Conservation (phyloP, 2,797 vertebrate genomes). For the Luscinia megarhynchos region DNA sequence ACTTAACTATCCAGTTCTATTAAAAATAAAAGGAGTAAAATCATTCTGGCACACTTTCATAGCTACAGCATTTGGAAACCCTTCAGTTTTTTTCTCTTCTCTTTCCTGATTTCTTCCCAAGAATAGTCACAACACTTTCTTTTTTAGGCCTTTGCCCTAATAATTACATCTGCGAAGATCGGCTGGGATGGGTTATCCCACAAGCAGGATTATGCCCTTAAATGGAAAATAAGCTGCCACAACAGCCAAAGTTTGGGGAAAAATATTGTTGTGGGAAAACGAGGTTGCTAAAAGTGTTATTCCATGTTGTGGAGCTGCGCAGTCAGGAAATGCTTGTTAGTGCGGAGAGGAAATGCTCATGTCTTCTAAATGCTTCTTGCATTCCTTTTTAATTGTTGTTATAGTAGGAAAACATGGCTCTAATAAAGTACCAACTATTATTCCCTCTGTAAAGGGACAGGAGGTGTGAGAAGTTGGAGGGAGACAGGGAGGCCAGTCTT, state of each 20-base stretch:
- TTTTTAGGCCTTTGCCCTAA: slow-evolving; percentile 46
- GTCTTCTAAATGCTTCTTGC: background rate
- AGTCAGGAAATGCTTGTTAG: slow-evolving; percentile 35
- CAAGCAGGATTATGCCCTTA: slow-evolving; percentile 60
- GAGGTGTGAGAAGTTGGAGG: background rate
- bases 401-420: background rate
- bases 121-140: slow-evolving; percentile 13
- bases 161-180: slow-evolving; percentile 36
- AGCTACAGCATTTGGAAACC: slow-evolving; percentile 4
- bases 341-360: background rate
- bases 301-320: background rate
- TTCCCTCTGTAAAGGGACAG: background rate
- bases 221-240: background rate
- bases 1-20: background rate
- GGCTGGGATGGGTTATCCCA: background rate
- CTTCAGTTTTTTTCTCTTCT: slow-evolving; percentile 1
- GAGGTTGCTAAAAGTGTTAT: background rate
- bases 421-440: background rate
- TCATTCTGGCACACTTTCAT: background rate
- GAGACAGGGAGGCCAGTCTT: background rate
- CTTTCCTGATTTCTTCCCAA: slow-evolving; percentile 41
- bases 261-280: slow-evolving; percentile 26
- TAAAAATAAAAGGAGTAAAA: background rate
- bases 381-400: background rate
- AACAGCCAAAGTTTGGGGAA: background rate